These are phyloP conservation scores for Sterrhoptilus dennistouni DNA, from an alignment of 2,113 vertebrate genomes.

Conservation along the genomic window DNA sequence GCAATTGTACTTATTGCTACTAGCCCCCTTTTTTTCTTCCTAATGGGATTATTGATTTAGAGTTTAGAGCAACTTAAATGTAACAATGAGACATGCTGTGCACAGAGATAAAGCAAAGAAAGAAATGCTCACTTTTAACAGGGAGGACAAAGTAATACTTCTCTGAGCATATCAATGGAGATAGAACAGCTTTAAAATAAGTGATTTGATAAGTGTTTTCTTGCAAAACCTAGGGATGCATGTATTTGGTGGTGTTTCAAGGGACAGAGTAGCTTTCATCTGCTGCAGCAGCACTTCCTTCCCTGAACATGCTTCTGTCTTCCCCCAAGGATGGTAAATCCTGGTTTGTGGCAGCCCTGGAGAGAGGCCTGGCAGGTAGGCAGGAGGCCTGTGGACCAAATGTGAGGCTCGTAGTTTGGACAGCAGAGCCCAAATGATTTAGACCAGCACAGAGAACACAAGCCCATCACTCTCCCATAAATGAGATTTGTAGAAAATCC, in stretches of 20 bases:
- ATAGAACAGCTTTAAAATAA: background rate
- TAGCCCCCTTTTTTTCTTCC: slow-evolving; percentile 7
- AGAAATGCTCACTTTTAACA: background rate
- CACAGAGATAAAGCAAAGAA: background rate
- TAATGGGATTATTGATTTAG: slow-evolving; percentile 63
- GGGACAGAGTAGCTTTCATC: background rate
- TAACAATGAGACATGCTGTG: background rate
- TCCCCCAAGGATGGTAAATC: background rate
- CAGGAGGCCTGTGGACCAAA: background rate
- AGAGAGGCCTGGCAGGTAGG: background rate
- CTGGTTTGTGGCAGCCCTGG: background rate
- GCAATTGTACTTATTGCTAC: slow-evolving; percentile 54
- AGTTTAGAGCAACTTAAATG: background rate
- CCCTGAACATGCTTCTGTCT: background rate
- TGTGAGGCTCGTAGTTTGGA: background rate
- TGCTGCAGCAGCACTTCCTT: background rate
- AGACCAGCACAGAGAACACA: background rate
- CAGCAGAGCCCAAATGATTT: background rate
- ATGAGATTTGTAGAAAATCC: background rate
- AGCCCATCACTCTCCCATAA: background rate
- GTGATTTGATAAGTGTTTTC: background rate
- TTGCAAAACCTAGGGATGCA: background rate
- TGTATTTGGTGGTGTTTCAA: background rate
- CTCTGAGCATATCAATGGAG: background rate
- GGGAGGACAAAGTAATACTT: background rate